These are phyloP conservation scores for Acrocephalus kingi DNA, from an alignment of 2,113 vertebrate genomes.

Conservation along the genomic window DNA sequence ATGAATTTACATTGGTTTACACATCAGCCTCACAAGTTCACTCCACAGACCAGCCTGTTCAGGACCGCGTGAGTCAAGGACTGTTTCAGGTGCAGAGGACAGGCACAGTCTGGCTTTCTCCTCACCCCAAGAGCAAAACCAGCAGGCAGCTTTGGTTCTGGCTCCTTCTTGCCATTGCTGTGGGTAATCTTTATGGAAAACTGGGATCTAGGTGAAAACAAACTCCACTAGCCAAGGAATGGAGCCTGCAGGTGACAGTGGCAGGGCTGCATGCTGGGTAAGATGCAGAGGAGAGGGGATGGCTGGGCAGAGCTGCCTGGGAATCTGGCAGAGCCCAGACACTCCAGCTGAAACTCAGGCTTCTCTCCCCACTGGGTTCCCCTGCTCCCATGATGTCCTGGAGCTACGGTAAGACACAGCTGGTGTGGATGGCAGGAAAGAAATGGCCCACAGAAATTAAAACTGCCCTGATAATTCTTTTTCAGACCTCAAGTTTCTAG, in stretches of 20 bases:
- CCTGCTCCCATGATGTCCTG: neutral
- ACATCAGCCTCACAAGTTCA: neutral
- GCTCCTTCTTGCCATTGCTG: neutral
- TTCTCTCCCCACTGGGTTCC: neutral
- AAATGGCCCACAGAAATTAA: neutral
- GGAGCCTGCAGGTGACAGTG: neutral
- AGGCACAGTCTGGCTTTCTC: neutral
- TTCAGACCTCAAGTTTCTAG: neutral
- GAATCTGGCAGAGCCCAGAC: neutral
- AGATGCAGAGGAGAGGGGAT: neutral
- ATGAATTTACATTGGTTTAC: neutral
- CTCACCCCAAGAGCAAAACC: neutral
- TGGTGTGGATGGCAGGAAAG: neutral
- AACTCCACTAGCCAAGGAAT: neutral
- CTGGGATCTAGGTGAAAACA: neutral
- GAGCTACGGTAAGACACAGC: neutral
- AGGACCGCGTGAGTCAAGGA: neutral
- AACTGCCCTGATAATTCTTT: neutral
- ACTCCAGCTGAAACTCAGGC: rapidly evolving
- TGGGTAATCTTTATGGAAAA: neutral
- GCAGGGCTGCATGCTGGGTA: neutral
- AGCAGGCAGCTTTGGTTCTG: neutral
- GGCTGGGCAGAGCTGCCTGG: neutral
- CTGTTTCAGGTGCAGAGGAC: rapidly evolving
- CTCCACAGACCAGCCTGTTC: neutral